These are phyloP conservation scores for Nicator chloris DNA, from an alignment of 2,113 vertebrate genomes.

Conservation along the genomic window DNA sequence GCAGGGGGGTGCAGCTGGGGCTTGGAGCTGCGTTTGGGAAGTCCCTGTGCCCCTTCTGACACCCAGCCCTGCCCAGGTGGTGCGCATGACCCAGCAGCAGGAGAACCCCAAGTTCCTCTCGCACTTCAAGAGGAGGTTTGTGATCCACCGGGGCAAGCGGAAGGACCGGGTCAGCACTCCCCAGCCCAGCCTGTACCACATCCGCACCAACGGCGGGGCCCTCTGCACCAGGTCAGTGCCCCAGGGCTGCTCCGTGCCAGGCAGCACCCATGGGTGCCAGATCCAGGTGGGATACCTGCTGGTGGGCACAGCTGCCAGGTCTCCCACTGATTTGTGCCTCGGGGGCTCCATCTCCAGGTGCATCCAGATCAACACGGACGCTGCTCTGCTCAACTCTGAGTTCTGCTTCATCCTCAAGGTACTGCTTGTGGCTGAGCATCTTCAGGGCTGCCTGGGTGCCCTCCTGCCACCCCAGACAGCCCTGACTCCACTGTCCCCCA, in stretches of 20 bases:
- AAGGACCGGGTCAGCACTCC: constrained; percentile 78
- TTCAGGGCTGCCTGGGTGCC: background rate
- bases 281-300: accelerated
- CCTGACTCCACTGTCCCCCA: constrained; percentile 32
- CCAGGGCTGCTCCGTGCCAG: accelerated
- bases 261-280: background rate
- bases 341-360: constrained; percentile 71
- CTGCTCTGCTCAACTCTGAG: constrained; percentile 92
- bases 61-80: constrained; percentile 76
- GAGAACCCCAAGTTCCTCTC: constrained; percentile 98
- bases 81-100: constrained; percentile 98
- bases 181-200: constrained; percentile 95
- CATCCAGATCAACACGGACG: constrained; percentile 93
- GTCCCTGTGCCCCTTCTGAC: background rate
- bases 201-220: constrained; percentile 93
- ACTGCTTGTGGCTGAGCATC: background rate
- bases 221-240: constrained; percentile 88
- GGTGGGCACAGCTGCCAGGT: accelerated
- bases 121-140: constrained; percentile 97
- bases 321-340: background rate
- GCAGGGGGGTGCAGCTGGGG: background rate
- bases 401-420: constrained; percentile 99
- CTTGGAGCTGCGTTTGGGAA: background rate
- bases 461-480: background rate
- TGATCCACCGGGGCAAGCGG: constrained; percentile 94